Conservation (phyloP, 2,113 vertebrate species). For the Triplophysa tibetana region DNA sequence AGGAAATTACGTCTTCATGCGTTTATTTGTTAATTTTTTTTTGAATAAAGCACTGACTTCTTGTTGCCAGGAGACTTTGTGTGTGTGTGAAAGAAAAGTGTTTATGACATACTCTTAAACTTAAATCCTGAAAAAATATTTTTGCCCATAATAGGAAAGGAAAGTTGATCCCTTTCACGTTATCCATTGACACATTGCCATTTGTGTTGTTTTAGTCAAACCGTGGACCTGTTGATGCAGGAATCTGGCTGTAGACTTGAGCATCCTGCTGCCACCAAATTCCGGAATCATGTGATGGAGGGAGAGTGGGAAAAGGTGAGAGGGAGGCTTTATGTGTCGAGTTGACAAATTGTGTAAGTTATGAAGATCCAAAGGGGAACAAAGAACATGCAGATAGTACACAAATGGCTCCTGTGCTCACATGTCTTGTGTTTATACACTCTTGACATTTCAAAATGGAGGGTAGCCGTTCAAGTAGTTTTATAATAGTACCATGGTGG, state of each 20-base stretch:
- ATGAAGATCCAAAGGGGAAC: too few species aligned
- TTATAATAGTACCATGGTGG: not conserved
- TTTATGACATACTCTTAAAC: not conserved
- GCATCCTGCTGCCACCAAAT: conserved; percentile 96
- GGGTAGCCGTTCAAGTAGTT: too few species aligned
- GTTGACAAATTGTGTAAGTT: not conserved
- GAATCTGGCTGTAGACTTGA: conserved; percentile 97
- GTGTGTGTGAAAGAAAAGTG: not conserved
- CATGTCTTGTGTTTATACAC: not conserved
- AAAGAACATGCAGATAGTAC: not conserved
- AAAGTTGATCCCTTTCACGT: not conserved
- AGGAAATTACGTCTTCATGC: not conserved
- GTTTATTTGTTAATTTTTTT: not conserved
- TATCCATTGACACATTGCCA: not conserved
- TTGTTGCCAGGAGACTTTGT: conserved; percentile 6
- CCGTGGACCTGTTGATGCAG: conserved; percentile 98
- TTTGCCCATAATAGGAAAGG: not conserved
- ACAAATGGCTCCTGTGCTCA: too few species aligned
- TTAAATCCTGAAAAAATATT: not conserved
- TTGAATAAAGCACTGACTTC: conserved; percentile 1
- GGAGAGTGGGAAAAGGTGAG: conserved; percentile 98
- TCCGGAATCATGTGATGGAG: conserved; percentile 97
- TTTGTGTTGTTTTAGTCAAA: conserved; percentile 79
- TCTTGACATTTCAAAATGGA: not conserved
- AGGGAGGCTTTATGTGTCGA: not conserved